phyloP scores from a whole-genome alignment of 2,113 vertebrate species.

The Pseudorhombus dupliciocellatus region DNA sequence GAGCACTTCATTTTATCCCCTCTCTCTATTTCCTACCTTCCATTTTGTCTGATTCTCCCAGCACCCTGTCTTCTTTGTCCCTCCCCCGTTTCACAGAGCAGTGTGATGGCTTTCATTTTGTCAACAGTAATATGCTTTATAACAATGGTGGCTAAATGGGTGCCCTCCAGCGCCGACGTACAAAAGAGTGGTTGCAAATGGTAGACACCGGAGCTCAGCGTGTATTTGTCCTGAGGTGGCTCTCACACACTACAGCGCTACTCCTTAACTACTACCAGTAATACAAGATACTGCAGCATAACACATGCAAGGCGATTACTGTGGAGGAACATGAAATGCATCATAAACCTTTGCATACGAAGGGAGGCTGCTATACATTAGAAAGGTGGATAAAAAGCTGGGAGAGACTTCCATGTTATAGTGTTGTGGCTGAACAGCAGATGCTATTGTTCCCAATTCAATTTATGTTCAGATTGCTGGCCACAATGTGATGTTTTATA shows the following conservation, averaged over 20 bases:
- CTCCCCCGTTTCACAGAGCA: conserved; percentile 10
- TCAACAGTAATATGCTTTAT: conserved; percentile 35
- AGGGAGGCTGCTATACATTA: background rate
- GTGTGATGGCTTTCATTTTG: conserved; percentile 47
- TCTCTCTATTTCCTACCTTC: background rate
- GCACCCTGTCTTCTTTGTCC: conserved; percentile 14
- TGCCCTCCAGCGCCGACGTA: conserved; percentile 51
- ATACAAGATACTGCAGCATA: background rate
- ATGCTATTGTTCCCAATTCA: too few relatives aligned
- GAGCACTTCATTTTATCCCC: conserved; percentile 14
- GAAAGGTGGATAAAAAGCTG: background rate
- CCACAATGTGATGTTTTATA: too few relatives aligned
- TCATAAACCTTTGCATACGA: conserved; percentile 1
- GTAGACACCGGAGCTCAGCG: conserved; percentile 27
- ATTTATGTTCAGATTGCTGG: too few relatives aligned
- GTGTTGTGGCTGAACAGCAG: too few relatives aligned
- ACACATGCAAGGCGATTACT: background rate
- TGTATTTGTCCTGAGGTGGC: conserved; percentile 42
- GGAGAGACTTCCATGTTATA: too few relatives aligned
- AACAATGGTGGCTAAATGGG: conserved; percentile 49
- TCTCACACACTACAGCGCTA: background rate
- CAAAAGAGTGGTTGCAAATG: conserved; percentile 44
- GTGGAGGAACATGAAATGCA: background rate
- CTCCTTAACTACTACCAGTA: background rate
- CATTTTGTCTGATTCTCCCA: conserved; percentile 16